Evolutionary conservation across 2,888 invertebrate genomes (phyloP), one percentile per base, ranked within the genome.

Genomic region (Pristionchus mayeri): DNA sequence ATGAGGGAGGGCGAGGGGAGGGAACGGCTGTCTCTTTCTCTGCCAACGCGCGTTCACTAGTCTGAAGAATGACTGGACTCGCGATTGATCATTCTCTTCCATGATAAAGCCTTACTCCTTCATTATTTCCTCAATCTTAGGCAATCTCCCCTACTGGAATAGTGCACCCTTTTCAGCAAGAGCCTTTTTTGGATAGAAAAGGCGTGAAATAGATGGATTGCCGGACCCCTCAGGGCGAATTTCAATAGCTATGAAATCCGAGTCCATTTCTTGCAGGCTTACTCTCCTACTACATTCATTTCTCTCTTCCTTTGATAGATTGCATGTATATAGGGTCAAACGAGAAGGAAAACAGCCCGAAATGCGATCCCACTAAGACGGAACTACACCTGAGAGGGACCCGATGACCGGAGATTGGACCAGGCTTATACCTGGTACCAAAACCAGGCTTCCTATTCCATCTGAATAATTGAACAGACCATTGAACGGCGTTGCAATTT

Each of bases 131-230:
- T 54, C 21, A 54, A 13, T n/a, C n/a, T n/a, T 54, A n/a, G 7
- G n/a, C 16, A 54, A 54, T 44, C 44, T 13, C 44, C 13, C 13
- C 44, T 13, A 44, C 44, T 44, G 44, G 44, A 44, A 13, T 44
- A 44, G 44, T 44, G 13, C 13, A 44, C 44, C 44, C 44, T 13
- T 44, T 44, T 44, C 44, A 44, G 6, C 7, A 44, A 13, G 44
- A 37, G 21, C 37, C 40, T 37, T 40, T 67, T 67, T 67, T 67
- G 34, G 37, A 37, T 16, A 18, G 63, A 37, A 67, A 37, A 37
- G 37, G 67, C n/a, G 67, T 67, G 67, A 67, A 67, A 67, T 67
- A 67, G 67, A 67, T 67, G n/a, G n/a, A 67, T 67, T 34, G 63
- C 63, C 34, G 13, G 30, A 2, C 4, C 21, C 54, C 54, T 54